Percentiles rank a stretch among this genome's conserved stretches.
Conservation (phyloP, 2,888 invertebrate species). For the Drosophila borborema region DNA sequence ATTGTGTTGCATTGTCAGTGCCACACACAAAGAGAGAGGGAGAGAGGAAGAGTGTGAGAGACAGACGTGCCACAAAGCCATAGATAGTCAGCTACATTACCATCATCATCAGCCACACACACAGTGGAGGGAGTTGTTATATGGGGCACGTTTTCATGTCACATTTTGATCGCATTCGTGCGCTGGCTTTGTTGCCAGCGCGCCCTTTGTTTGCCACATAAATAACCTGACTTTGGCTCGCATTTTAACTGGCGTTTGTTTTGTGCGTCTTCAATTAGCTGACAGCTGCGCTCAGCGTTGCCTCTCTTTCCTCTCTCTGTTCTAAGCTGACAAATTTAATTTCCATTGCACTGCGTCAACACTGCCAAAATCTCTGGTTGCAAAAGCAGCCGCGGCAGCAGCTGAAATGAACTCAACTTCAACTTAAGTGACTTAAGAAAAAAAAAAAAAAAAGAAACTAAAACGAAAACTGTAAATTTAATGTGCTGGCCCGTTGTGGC, state of each 20-base stretch:
- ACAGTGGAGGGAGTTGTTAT: slow-evolving; percentile 14
- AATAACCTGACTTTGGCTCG: slow-evolving; percentile 38
- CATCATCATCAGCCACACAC: slow-evolving; percentile 31
- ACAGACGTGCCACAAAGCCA: slow-evolving; percentile 30
- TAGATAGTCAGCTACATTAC: slow-evolving; percentile 31
- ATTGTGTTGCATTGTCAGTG: slow-evolving; percentile 67
- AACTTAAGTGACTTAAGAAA: slow-evolving; percentile 72
- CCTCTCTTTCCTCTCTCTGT: too few relatives aligned
- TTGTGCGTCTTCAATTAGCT: slow-evolving; percentile 48
- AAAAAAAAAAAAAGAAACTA: slow-evolving; percentile 55
- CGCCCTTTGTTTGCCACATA: slow-evolving; percentile 43
- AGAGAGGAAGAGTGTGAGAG: neutral
- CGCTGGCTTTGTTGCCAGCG: slow-evolving; percentile 11
- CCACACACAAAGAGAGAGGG: slow-evolving; percentile 3
- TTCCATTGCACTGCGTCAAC: slow-evolving; percentile 65
- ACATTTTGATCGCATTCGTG: slow-evolving; percentile 53
- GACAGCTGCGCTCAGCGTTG: slow-evolving; percentile 20
- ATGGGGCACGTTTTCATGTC: slow-evolving; percentile 57
- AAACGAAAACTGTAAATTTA: slow-evolving; percentile 77
- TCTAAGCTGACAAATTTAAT: slow-evolving; percentile 69
- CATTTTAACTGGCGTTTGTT: slow-evolving; percentile 23
- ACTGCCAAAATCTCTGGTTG: slow-evolving; percentile 13
- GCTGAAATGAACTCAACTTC: slow-evolving; percentile 49
- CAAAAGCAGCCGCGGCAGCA: slow-evolving; percentile 3
- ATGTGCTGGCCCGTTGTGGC: slow-evolving; percentile 68